phyloP scores from a whole-genome alignment of 2,113 vertebrate genomes.

The Hemichromis elongatus region DNA sequence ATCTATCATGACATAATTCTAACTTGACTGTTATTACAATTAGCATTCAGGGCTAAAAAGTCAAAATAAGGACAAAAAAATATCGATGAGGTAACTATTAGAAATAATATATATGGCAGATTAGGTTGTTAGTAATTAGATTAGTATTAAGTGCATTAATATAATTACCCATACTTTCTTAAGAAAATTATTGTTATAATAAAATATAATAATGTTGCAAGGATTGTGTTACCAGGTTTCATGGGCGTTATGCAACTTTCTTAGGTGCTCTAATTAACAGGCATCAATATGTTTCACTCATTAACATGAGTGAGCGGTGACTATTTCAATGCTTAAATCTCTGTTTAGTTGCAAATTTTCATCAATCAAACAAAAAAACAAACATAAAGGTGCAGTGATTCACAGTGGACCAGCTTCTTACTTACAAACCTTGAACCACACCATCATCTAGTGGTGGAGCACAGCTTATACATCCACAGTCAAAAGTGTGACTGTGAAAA shows the following conservation, averaged over 20 bases:
- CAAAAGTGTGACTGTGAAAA: background rate
- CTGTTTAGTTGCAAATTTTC: background rate
- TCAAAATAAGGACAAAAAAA: background rate
- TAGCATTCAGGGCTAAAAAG: background rate
- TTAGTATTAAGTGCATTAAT: background rate
- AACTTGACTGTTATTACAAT: background rate
- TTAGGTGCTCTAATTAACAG: background rate
- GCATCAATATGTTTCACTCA: background rate
- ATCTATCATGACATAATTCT: background rate
- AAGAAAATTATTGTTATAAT: background rate
- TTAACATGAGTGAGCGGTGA: rapidly evolving
- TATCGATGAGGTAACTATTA: background rate
- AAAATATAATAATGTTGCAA: background rate
- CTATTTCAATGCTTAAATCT: background rate
- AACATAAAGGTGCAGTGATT: background rate
- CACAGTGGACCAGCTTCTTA: background rate
- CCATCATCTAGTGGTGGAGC: background rate
- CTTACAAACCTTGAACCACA: background rate
- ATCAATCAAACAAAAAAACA: background rate
- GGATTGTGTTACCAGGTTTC: rapidly evolving
- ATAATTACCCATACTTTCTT: background rate
- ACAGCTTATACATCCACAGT: background rate
- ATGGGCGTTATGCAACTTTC: no score
- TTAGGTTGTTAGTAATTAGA: background rate
- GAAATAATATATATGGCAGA: background rate